Base-by-base conservation (phyloP, 1,140 invertebrate genomes). In the Gyrodactylus salaris region DNA sequence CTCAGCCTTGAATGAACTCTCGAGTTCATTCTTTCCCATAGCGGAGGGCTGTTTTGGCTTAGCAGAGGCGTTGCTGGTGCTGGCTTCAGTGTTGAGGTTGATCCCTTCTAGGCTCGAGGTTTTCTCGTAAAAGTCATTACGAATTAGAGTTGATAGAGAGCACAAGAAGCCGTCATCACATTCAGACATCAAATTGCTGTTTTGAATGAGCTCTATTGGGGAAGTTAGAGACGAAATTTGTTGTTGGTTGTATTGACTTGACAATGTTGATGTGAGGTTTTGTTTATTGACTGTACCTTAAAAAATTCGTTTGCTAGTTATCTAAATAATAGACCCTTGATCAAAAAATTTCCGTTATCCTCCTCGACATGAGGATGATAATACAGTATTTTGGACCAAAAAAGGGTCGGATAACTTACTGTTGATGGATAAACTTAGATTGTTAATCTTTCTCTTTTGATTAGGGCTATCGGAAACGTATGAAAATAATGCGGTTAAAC, bases 11-110 rank as follows among this genome's bases (percentile, higher is more conserved):
- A 54, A 54, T n/a, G 34, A 54, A 54, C 7, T 7, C n/a, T 54
- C n/a, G 34, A 54, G 34, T n/a, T 54, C 34, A n/a, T 16, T 54
- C n/a, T 21, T 24, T 72, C n/a, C 68, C 1, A 23, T 74, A 74
- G 0, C 1, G n/a, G 34, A 7, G n/a, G 34, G 34, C n/a, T 54
- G 7, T 54, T 54, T 7, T 16, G 34, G 34, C 7, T 54, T 54
- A 54, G n/a, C 34, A 54, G 34, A 54, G 34, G 34, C n/a, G 34
- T 16, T 16, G n/a, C n/a, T 54, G 34, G 7, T n/a, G 7, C 34
- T 54, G 7, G 34, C 34, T n/a, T n/a, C 34, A 16, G 34, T 54
- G 34, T 54, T n/a, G 34, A 54, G 7, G 34, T 7, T 54, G 34
- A 54, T n/a, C n/a, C 34, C 34, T 54, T n/a, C n/a, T n/a, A n/a